phyloP scores from a whole-genome alignment of 2,113 vertebrate genomes.

The Phyllostomus discolor region DNA sequence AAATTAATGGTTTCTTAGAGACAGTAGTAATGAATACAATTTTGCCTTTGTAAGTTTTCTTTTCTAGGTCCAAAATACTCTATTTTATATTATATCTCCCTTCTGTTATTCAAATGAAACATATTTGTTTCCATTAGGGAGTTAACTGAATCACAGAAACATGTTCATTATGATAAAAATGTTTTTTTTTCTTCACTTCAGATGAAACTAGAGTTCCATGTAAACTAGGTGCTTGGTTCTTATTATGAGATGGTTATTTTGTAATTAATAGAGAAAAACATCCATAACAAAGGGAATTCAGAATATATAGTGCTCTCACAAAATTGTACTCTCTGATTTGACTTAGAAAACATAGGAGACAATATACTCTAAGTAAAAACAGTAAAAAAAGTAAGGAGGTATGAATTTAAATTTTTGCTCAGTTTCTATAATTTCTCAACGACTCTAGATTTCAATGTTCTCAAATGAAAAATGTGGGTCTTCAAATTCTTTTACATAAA shows the following conservation, averaged over 20 bases:
- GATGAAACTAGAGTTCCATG: slow-evolving; percentile 28
- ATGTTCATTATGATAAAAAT: slow-evolving; percentile 37
- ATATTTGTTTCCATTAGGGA: slow-evolving; percentile 1
- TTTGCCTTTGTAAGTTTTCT: background rate
- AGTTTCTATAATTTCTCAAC: background rate
- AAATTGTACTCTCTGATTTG: background rate
- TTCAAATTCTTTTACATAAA: background rate
- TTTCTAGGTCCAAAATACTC: background rate
- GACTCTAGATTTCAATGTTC: background rate
- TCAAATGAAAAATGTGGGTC: slow-evolving; percentile 10
- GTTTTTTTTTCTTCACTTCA: background rate
- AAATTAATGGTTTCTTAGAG: background rate
- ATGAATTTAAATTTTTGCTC: background rate
- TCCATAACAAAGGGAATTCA: background rate
- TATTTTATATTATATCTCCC: background rate
- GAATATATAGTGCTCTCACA: background rate
- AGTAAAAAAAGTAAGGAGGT: background rate
- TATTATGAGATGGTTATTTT: slow-evolving; percentile 25
- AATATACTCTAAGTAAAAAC: background rate
- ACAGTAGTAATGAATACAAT: background rate
- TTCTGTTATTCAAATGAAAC: background rate
- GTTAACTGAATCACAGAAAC: slow-evolving; percentile 28
- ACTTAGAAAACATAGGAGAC: background rate
- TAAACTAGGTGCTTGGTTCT: slow-evolving; percentile 11
- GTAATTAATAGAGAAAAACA: background rate